Conservation (phyloP, 2,797 vertebrate genomes). For the Oryzias sinensis region DNA sequence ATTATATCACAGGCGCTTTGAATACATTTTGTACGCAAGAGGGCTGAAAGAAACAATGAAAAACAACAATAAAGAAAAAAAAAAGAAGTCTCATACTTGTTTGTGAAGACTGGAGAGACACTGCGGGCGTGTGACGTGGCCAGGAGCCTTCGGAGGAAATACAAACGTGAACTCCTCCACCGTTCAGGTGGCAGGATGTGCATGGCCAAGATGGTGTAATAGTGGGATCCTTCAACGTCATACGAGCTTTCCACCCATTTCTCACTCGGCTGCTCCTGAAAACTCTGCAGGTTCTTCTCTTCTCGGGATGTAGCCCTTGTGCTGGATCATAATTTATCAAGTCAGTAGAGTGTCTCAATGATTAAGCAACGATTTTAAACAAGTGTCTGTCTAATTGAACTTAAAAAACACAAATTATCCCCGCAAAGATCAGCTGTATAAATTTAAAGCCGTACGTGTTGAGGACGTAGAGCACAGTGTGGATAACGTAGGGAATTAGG, state of each 20-base stretch:
- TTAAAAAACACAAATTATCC: no score
- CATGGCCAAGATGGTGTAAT: slow-evolving; percentile 91
- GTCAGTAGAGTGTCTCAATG: neutral
- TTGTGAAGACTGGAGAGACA: slow-evolving; percentile 85
- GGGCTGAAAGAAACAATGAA: neutral
- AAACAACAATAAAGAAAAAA: neutral
- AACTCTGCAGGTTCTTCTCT: slow-evolving; percentile 96
- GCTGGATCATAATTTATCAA: slow-evolving; percentile 52
- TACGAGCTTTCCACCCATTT: slow-evolving; percentile 97
- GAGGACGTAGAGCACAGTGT: slow-evolving; percentile 98
- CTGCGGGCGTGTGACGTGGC: slow-evolving; percentile 85
- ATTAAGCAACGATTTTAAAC: no score
- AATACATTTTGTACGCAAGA: neutral
- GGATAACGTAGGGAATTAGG: slow-evolving; percentile 98
- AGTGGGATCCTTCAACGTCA: slow-evolving; percentile 96
- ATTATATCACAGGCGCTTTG: no score
- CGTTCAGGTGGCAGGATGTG: slow-evolving; percentile 90
- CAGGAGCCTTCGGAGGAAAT: slow-evolving; percentile 88
- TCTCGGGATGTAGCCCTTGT: slow-evolving; percentile 95
- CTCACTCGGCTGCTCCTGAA: slow-evolving; percentile 94
- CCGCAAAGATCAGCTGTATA: neutral
- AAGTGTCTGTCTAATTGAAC: no score
- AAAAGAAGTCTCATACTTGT: slow-evolving; percentile 79
- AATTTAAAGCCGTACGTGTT: slow-evolving; percentile 86
- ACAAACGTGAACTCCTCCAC: slow-evolving; percentile 85